phyloP scores from a whole-genome alignment of 2,888 invertebrate genomes.

The Drosophila emarginata region DNA sequence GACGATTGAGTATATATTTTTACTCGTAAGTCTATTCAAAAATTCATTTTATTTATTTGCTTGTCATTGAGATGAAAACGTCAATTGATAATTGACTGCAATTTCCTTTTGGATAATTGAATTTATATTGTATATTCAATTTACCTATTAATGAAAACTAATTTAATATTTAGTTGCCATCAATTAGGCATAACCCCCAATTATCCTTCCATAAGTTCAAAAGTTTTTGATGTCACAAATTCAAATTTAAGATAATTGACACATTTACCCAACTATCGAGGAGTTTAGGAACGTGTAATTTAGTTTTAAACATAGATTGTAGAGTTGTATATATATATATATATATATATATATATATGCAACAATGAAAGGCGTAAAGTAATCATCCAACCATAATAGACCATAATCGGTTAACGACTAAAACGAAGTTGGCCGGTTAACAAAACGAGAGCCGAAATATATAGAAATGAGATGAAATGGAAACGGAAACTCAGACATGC shows the following conservation, averaged over 20 bases:
- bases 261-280: neutral
- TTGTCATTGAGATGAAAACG: neutral
- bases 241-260: neutral
- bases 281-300: neutral
- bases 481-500: constrained; percentile 33
- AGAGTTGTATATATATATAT: neutral
- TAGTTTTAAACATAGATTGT: neutral
- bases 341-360: neutral
- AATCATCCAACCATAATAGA: constrained; percentile 29
- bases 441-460: constrained; percentile 3
- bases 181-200: neutral
- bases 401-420: constrained; percentile 46
- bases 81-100: neutral
- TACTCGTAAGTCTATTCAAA: constrained; percentile 10
- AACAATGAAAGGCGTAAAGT: neutral
- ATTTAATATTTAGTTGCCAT: neutral
- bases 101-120: neutral
- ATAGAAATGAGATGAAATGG: neutral
- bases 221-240: neutral
- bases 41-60: constrained; percentile 35
- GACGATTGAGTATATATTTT: neutral
- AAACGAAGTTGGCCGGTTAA: neutral
- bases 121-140: neutral
- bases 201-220: neutral
- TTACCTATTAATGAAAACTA: neutral